These are phyloP conservation scores for Mystacornis crossleyi DNA, from an alignment of 2,113 vertebrate genomes.

Conservation along the genomic window DNA sequence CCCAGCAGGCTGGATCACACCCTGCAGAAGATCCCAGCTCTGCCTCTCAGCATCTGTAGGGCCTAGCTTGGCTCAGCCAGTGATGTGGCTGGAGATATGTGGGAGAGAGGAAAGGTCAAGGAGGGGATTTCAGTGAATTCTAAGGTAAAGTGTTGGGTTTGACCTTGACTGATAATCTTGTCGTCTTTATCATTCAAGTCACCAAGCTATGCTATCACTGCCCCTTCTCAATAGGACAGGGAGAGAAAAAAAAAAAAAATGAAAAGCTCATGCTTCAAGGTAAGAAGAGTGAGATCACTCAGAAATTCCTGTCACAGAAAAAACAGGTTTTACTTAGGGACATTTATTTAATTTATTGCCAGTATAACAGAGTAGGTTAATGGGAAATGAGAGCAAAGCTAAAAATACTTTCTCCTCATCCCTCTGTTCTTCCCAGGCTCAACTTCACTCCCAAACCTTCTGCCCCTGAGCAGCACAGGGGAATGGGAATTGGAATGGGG, in stretches of 20 bases:
- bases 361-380: not conserved
- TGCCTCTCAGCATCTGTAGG: not conserved
- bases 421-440: not conserved
- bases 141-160: not conserved
- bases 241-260: not conserved
- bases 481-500: not conserved
- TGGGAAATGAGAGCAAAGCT: not conserved
- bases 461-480: rapidly evolving
- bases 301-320: not conserved
- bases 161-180: not conserved
- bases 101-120: not conserved
- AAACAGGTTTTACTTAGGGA: not conserved
- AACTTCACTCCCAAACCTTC: not conserved
- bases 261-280: not conserved
- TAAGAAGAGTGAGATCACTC: not conserved
- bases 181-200: not conserved
- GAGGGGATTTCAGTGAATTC: not conserved
- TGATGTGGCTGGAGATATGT: not conserved
- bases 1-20: not conserved
- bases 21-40: not conserved
- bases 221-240: not conserved
- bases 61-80: not conserved
- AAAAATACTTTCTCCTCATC: not conserved
- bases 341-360: not conserved
- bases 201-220: not conserved